Conservation (phyloP, 2,888 invertebrate species). For the Polymixis flavicincta region DNA sequence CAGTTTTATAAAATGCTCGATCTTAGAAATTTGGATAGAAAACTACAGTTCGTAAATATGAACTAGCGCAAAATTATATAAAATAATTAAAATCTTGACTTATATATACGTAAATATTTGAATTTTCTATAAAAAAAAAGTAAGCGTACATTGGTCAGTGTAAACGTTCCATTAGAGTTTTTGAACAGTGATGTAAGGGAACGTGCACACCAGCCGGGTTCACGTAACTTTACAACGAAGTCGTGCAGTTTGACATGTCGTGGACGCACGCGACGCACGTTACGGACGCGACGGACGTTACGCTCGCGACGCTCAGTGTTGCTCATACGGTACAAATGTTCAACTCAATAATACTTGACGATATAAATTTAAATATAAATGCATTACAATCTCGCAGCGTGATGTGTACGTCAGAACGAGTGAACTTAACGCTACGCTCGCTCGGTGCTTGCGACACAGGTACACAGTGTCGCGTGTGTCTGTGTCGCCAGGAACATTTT, state of each 20-base stretch:
- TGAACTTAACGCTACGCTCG: constrained; percentile 36
- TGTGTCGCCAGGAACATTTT: constrained; percentile 25
- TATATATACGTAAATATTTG: constrained; percentile 15
- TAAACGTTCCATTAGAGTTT: constrained; percentile 5
- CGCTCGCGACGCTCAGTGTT: not conserved
- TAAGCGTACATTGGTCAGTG: constrained; percentile 19
- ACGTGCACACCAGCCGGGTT: constrained; percentile 1
- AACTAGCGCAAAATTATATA: constrained; percentile 34
- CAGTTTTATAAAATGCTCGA: constrained; percentile 32
- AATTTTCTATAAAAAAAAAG: constrained; percentile 12
- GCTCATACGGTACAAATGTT: constrained; percentile 13
- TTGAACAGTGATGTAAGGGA: not conserved
- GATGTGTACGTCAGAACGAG: constrained; percentile 71
- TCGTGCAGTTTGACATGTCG: constrained; percentile 1
- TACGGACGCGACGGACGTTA: too few relatives aligned
- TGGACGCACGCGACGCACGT: too few relatives aligned
- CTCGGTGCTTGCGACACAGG: constrained; percentile 8
- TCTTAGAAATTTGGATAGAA: constrained; percentile 28
- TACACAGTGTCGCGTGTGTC: not conserved
- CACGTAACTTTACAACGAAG: not conserved
- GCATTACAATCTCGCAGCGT: constrained; percentile 82
- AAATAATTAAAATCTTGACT: constrained; percentile 31
- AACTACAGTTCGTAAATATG: constrained; percentile 51
- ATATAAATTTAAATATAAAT: constrained; percentile 79
- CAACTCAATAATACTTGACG: constrained; percentile 54